Evolutionary conservation across 2,797 vertebrate genomes (phyloP).

Genomic region (Lemur catta): DNA sequence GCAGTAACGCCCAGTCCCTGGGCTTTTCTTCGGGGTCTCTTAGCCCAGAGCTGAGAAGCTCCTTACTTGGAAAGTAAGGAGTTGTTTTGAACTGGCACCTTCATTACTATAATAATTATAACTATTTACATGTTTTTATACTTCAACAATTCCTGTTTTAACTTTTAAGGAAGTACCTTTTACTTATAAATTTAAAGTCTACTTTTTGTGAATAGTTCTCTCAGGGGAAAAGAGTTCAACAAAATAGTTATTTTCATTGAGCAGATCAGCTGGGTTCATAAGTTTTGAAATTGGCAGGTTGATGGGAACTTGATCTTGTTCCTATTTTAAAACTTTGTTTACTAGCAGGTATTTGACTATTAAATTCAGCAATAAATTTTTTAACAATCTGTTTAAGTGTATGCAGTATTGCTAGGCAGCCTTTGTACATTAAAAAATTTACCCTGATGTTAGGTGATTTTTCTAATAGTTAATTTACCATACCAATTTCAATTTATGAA

Average conservation of each 20-base stretch:
- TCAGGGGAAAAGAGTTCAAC: not conserved
- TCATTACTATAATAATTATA: not conserved
- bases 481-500: not conserved
- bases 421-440: slow-evolving; percentile 8
- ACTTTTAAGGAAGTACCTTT: slow-evolving; percentile 22
- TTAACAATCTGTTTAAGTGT: slow-evolving; percentile 46
- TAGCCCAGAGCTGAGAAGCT: not conserved
- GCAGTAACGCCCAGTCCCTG: not conserved
- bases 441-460: not conserved
- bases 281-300: slow-evolving; percentile 46
- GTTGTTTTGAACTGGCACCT: not conserved
- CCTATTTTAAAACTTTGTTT: slow-evolving; percentile 74
- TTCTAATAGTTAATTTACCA: not conserved
- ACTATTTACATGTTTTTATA: not conserved
- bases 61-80: not conserved
- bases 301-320: slow-evolving; percentile 62
- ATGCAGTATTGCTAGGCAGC: not conserved
- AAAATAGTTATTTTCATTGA: slow-evolving; percentile 26
- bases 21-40: not conserved
- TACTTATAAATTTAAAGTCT: not conserved
- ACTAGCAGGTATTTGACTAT: slow-evolving; percentile 43
- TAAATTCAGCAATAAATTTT: not conserved
- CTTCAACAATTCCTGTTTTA: not conserved
- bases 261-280: slow-evolving; percentile 21
- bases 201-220: slow-evolving; percentile 30